Percentiles rank a stretch among this genome's conserved stretches.
These are phyloP conservation scores for Cydia pomonella DNA, from an alignment of 1,140 invertebrate species.

Conservation along the genomic window DNA sequence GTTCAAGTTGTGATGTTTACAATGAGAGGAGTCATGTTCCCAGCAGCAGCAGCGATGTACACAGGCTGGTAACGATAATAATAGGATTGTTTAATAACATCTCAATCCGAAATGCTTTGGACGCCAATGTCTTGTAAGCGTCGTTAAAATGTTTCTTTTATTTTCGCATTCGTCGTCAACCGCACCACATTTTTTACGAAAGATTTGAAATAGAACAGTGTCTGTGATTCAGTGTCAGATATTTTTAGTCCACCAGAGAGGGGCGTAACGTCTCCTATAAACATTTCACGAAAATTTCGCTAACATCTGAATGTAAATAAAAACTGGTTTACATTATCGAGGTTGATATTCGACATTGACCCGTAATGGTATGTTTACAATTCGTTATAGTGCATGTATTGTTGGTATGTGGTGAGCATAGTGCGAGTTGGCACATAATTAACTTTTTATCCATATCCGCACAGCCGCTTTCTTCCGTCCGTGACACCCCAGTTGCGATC, in stretches of 20 bases:
- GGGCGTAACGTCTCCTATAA: conserved; percentile 4
- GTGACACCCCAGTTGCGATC: conserved; percentile 31
- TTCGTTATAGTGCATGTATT: not conserved
- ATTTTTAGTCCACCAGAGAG: conserved; percentile 14
- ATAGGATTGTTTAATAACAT: not conserved
- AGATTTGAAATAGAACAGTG: conserved; percentile 27
- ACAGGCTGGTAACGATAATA: not conserved
- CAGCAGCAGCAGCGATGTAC: not conserved
- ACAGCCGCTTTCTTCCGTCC: conserved; percentile 28
- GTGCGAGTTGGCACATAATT: conserved; percentile 24
- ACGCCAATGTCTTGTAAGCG: not conserved
- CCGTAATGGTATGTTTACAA: not conserved
- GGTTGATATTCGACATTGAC: conserved; percentile 30
- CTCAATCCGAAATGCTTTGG: not conserved
- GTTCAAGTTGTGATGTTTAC: not conserved
- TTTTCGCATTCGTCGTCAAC: conserved; percentile 9
- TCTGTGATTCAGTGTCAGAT: conserved; percentile 31
- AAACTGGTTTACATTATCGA: conserved; percentile 18
- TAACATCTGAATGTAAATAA: conserved; percentile 11
- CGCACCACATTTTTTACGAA: conserved; percentile 20
- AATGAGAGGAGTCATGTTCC: not conserved
- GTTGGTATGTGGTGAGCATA: conserved; percentile 18
- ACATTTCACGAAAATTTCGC: conserved; percentile 26
- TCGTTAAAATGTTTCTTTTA: conserved; percentile 3
- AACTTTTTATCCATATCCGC: conserved; percentile 30